phyloP scores from a whole-genome alignment of 2,113 vertebrate species.

The Scytalopus superciliaris region DNA sequence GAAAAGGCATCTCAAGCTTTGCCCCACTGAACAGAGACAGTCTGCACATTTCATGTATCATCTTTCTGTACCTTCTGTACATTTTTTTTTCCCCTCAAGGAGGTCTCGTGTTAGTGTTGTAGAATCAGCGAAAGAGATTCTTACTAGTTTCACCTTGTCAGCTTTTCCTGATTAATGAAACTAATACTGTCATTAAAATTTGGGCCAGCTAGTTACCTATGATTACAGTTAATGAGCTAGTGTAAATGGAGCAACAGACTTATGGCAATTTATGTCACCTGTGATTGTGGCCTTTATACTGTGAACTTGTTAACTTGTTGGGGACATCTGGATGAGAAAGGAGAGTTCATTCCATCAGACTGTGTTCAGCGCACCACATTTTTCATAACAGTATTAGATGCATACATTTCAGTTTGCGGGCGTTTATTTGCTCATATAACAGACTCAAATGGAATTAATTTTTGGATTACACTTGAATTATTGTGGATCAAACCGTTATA shows the following conservation, averaged over 20 bases:
- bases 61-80: not conserved
- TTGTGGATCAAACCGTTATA: conserved; percentile 58
- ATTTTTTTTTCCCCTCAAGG: not conserved
- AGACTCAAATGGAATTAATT: conserved; percentile 64
- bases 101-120: not conserved
- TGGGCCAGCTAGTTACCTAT: not conserved
- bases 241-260: not conserved
- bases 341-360: not conserved
- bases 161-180: not conserved
- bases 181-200: not conserved
- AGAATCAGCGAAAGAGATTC: not conserved
- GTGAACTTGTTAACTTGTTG: not conserved
- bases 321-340: not conserved
- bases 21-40: not conserved
- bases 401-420: not conserved
- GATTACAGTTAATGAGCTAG: not conserved
- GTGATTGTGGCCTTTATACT: not conserved
- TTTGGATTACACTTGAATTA: conserved; percentile 47
- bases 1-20: not conserved
- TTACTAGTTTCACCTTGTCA: not conserved
- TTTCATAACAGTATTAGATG: not conserved
- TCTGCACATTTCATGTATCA: not conserved
- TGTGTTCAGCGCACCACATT: not conserved
- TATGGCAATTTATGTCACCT: not conserved
- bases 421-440: conserved; percentile 60